Evolutionary conservation across 2,888 invertebrate species (phyloP), one percentile per base, ranked within the genome.

Genomic region (Isoperla grammatica): DNA sequence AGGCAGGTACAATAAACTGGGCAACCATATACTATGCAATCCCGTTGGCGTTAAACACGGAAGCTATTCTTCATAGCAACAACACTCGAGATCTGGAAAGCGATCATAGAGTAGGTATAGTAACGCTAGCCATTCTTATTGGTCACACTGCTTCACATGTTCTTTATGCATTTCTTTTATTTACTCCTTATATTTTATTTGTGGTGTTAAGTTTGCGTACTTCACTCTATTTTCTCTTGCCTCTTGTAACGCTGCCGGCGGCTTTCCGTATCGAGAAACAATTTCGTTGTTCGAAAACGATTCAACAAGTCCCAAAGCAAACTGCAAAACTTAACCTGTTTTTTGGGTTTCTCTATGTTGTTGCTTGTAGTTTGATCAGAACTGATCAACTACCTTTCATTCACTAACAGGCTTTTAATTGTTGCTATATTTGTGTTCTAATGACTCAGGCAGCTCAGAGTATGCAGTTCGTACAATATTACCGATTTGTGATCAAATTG

Each of bases 21-120:
- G 86, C 88, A 48, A 90, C 93, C 1, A 88, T 96, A 68, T 88
- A 93, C 69, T 96, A 95, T 77, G 95, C 95, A 20, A 86, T 96
- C 69, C 96, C 96, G 5, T 76, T 97, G 63, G 95, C 96, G 9
- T 76, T 97, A 19, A 95, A 95, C 70, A 95, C 95, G 1, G 96
- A 95, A 74, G 95, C 95, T 54, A 95, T 96, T 70, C 78, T 97
- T 60, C 96, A 96, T 72, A 90, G 93, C 70, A 97, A 96, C 73
- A 96, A 97, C 72, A 93, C 95, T 0, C 82, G 95, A 66, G 95
- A 96, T 76, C 82, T 90, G 66, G 92, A 93, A 70, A 86, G 86
- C 61, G 96, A 96, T 71, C 83, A 85, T 63, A 85, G 84, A 72
- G 95, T 91, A 50, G 95, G 95, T 64, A 95, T 95, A 69, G 93